Percentiles rank a stretch among this genome's conserved stretches.
phyloP scores from a whole-genome alignment of 1,140 invertebrate species.

The Micrasema longulum region DNA sequence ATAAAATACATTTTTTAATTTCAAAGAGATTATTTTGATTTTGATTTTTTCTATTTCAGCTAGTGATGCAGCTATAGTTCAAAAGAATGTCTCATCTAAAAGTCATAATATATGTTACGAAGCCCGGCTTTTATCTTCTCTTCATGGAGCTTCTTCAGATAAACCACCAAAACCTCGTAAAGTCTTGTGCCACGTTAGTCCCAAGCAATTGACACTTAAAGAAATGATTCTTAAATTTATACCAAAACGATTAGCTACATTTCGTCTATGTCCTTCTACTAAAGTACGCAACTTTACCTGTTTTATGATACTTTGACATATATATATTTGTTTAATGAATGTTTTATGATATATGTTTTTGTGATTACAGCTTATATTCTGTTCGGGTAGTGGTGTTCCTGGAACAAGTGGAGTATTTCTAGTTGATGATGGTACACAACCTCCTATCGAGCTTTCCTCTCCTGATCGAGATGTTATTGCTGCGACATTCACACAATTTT shows the following conservation, averaged over 20 bases:
- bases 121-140: conserved; percentile 78
- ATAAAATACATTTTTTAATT: not conserved
- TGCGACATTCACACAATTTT: conserved; percentile 91
- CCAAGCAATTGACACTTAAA: conserved; percentile 85
- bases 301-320: not conserved
- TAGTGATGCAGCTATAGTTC: conserved; percentile 84
- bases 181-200: conserved; percentile 88
- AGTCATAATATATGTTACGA: conserved; percentile 89
- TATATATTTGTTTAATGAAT: not conserved
- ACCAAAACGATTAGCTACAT: conserved; percentile 91
- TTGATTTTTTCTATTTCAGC: conserved; percentile 66
- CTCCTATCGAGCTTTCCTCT: conserved; percentile 83
- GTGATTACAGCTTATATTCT: conserved; percentile 54
- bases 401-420: conserved; percentile 73
- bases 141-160: conserved; percentile 53
- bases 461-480: conserved; percentile 91
- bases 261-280: conserved; percentile 91
- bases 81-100: conserved; percentile 87
- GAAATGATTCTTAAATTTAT: conserved; percentile 94
- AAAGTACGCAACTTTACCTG: conserved; percentile 71
- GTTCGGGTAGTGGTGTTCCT: conserved; percentile 57
- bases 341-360: not conserved
- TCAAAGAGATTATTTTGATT: conserved; percentile 26
- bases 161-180: conserved; percentile 81
- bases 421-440: conserved; percentile 92